Evolutionary conservation across 2,797 vertebrate genomes (phyloP).

Genomic region (Acanthis flammea): DNA sequence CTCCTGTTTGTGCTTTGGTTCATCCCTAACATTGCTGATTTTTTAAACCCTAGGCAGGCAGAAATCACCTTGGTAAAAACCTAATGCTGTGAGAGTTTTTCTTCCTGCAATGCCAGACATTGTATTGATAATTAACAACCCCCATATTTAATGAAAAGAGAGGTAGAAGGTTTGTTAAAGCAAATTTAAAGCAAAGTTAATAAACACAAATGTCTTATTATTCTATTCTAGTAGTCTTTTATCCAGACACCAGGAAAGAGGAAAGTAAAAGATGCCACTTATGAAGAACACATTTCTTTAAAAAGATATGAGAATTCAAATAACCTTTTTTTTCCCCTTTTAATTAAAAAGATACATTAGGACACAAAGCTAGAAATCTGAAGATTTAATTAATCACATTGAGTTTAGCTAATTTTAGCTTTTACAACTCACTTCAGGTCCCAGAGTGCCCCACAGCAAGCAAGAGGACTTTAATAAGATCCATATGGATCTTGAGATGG

Average conservation of each 20-base stretch:
- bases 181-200: not conserved
- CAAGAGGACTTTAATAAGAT: not conserved
- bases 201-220: not conserved
- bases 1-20: not conserved
- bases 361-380: not conserved
- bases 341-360: conserved; percentile 20
- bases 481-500: not conserved
- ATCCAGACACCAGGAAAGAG: not conserved
- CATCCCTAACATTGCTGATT: not conserved
- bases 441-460: not conserved
- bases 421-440: not conserved
- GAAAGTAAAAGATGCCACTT: accelerated
- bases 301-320: not conserved
- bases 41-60: not conserved
- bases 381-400: conserved; percentile 29
- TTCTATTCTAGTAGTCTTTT: not conserved
- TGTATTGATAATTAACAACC: not conserved
- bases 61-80: not conserved
- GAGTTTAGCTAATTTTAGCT: conserved; percentile 7
- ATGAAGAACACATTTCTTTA: not conserved
- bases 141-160: not conserved
- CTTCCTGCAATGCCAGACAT: not conserved
- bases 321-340: not conserved
- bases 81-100: not conserved
- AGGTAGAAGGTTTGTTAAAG: not conserved